Evolutionary conservation across 2,113 vertebrate species (phyloP).

Genomic region (Tragulus kanchil): DNA sequence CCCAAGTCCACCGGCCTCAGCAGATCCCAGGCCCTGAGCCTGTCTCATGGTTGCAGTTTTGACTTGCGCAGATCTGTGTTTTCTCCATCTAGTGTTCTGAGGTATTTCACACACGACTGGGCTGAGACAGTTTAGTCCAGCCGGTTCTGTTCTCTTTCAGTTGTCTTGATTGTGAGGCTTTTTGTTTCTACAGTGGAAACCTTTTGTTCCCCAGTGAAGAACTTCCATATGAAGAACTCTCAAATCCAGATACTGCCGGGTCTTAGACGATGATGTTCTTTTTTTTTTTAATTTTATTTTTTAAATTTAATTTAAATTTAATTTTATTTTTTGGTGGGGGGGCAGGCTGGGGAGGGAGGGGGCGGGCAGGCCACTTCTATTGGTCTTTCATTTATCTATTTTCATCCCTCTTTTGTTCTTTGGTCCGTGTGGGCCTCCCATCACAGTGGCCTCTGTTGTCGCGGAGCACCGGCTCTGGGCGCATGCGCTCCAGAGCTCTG

Average conservation of each 20-base stretch:
- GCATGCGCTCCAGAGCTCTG: no score
- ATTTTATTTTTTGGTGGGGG: no score
- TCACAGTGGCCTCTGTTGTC: no score
- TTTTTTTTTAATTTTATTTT: no score
- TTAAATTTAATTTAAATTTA: no score
- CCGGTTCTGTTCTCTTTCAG: neutral
- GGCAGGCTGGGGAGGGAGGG: no score
- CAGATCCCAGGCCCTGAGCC: neutral
- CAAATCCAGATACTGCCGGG: neutral
- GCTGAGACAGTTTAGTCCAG: constrained; percentile 48
- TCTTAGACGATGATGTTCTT: neutral
- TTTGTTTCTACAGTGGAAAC: neutral
- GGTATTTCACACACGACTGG: constrained; percentile 53
- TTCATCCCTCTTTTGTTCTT: no score
- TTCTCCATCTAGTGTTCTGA: constrained; percentile 60
- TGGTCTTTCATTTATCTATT: no score
- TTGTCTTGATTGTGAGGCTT: constrained; percentile 63
- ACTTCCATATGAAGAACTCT: constrained; percentile 33
- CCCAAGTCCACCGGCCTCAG: neutral
- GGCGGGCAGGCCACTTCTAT: no score
- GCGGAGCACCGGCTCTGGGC: no score
- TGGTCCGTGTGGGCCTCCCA: no score
- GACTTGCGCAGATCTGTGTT: constrained; percentile 48
- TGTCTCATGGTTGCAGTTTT: neutral
- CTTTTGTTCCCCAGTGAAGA: constrained; percentile 7